These are phyloP conservation scores for Acanthacorydalis orientalis DNA, from an alignment of 2,888 invertebrate species.

Conservation along the genomic window DNA sequence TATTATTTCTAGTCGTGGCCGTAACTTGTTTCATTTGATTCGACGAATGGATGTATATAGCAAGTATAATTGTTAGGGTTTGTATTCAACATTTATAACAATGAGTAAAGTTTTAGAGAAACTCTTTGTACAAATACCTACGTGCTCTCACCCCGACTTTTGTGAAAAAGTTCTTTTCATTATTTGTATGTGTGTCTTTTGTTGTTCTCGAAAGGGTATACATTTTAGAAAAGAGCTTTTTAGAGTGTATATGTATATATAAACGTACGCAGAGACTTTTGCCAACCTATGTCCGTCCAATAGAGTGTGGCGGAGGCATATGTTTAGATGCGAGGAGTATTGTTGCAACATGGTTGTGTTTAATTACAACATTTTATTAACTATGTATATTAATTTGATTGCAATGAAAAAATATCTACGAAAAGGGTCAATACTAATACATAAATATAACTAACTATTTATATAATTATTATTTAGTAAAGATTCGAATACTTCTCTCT, in stretches of 20 bases:
- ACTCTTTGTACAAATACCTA: conserved; percentile 2
- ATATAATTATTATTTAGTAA: no score
- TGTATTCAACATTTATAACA: conserved; percentile 1
- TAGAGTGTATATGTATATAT: not conserved
- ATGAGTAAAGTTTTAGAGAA: not conserved
- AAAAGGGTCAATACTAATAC: no score
- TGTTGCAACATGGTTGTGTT: no score
- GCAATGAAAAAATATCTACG: no score
- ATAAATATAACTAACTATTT: no score
- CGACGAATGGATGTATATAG: not conserved
- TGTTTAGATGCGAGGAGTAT: no score
- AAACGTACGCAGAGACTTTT: no score
- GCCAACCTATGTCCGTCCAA: no score
- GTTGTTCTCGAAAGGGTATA: conserved; percentile 1
- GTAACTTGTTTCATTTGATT: conserved; percentile 1
- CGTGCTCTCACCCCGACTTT: not conserved
- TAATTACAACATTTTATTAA: no score
- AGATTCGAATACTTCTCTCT: no score
- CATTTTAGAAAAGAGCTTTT: conserved; percentile 2
- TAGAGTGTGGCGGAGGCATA: no score
- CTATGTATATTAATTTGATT: no score
- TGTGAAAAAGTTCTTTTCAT: not conserved
- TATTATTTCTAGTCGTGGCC: not conserved
- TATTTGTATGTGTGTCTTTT: not conserved
- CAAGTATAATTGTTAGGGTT: conserved; percentile 2